Conservation (phyloP, 2,113 vertebrate species). For the Microcebus murinus region DNA sequence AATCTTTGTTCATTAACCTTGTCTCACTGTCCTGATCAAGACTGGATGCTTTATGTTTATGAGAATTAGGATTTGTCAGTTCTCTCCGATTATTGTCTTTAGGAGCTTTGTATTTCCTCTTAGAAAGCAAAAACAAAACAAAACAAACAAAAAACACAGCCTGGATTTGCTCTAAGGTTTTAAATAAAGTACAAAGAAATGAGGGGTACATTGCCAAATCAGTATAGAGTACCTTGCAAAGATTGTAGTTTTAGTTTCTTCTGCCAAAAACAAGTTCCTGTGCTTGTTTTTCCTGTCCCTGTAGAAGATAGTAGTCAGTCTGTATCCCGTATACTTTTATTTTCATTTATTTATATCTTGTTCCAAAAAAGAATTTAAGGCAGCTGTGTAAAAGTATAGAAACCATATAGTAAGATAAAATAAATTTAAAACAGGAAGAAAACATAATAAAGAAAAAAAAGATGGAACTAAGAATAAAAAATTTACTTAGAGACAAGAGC, state of each 20-base stretch:
- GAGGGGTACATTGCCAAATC: not conserved
- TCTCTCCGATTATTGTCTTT: not conserved
- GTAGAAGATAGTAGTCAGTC: not conserved
- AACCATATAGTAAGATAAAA: constrained; percentile 19
- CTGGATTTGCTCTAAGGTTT: constrained; percentile 3
- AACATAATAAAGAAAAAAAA: not conserved
- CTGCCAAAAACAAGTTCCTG: not conserved
- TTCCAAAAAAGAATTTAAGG: constrained; percentile 29
- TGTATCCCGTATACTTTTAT: not conserved
- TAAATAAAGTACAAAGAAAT: constrained; percentile 39
- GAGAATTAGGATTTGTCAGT: not conserved
- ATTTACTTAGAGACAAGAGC: not conserved
- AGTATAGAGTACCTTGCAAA: not conserved
- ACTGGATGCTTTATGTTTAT: not conserved
- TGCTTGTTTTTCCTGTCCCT: not conserved
- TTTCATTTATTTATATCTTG: not conserved
- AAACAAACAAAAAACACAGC: not conserved
- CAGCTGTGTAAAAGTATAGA: not conserved
- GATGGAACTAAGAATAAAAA: not conserved
- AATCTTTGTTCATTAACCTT: constrained; percentile 5
- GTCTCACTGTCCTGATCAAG: not conserved
- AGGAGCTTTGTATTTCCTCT: not conserved
- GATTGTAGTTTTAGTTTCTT: not conserved
- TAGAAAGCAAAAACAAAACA: not conserved
- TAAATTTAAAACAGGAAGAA: constrained; percentile 38